These are phyloP conservation scores for Rotaria socialis DNA, from an alignment of 2,888 invertebrate species.

Conservation along the genomic window DNA sequence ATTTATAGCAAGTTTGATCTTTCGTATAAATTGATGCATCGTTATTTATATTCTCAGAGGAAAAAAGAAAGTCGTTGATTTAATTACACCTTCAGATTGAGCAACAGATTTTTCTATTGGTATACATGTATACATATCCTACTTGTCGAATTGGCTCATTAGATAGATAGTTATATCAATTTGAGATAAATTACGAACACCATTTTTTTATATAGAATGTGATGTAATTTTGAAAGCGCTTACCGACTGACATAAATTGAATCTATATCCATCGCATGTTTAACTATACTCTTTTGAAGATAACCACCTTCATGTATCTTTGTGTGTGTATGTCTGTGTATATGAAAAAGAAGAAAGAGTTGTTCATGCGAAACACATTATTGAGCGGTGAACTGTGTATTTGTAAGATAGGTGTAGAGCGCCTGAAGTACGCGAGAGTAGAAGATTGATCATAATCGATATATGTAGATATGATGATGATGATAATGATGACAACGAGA, in stretches of 20 bases:
- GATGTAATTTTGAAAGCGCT: neutral
- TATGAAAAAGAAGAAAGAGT: neutral
- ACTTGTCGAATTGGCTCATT: neutral
- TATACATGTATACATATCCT: neutral
- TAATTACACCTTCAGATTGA: neutral
- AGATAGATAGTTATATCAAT: neutral
- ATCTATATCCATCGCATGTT: neutral
- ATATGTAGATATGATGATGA: neutral
- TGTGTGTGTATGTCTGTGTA: neutral
- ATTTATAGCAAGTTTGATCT: neutral
- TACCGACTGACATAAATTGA: neutral
- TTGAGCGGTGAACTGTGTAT: conserved; percentile 1
- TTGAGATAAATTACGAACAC: neutral
- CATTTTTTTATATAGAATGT: neutral
- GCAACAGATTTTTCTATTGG: neutral
- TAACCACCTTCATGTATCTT: neutral
- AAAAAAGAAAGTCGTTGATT: neutral
- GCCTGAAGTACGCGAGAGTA: neutral
- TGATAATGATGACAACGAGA: conserved; percentile 3
- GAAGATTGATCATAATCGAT: conserved; percentile 32
- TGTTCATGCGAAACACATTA: conserved; percentile 37
- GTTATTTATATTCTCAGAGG: conserved; percentile 2
- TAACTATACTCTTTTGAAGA: neutral
- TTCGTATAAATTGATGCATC: neutral
- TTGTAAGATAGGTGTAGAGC: conserved; percentile 18